phyloP scores from a whole-genome alignment of 1,140 invertebrate genomes.

The Lepidurus apus region DNA sequence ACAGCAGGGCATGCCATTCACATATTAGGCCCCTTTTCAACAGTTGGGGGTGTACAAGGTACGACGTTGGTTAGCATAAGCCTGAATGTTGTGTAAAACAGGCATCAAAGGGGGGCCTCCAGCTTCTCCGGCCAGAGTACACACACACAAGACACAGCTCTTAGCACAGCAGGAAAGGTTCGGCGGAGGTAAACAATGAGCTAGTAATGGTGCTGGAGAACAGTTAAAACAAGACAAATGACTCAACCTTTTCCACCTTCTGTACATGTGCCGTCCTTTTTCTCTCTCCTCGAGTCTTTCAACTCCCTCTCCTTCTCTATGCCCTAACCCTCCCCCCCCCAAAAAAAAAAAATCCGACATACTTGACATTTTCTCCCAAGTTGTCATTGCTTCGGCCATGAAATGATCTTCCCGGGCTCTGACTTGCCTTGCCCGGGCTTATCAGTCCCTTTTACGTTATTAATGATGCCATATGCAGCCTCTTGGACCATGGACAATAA shows the following conservation, averaged over 20 bases:
- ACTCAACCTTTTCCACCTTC: slow-evolving; percentile 21
- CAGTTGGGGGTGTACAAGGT: neutral
- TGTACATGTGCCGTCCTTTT: neutral
- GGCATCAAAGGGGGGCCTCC: slow-evolving; percentile 6
- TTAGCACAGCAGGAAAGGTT: neutral
- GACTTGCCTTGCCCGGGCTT: neutral
- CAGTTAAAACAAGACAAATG: slow-evolving; percentile 15
- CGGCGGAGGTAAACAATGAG: slow-evolving; percentile 8
- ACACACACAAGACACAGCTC: neutral
- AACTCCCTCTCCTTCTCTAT: neutral
- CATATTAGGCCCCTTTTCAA: neutral
- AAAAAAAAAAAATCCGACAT: neutral
- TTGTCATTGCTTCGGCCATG: neutral
- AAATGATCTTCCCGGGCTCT: neutral
- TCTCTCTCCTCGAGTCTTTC: neutral
- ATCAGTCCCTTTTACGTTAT: neutral
- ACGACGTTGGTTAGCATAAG: neutral
- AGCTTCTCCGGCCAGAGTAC: neutral
- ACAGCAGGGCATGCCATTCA: neutral
- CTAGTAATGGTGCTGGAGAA: slow-evolving; percentile 12
- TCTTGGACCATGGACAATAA: neutral
- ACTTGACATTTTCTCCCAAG: slow-evolving; percentile 1
- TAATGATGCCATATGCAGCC: slow-evolving; percentile 3
- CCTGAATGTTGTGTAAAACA: slow-evolving; percentile 10
- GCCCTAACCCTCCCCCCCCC: neutral